phyloP scores from a whole-genome alignment of 1,140 invertebrate species.

The Pararge aegeria region DNA sequence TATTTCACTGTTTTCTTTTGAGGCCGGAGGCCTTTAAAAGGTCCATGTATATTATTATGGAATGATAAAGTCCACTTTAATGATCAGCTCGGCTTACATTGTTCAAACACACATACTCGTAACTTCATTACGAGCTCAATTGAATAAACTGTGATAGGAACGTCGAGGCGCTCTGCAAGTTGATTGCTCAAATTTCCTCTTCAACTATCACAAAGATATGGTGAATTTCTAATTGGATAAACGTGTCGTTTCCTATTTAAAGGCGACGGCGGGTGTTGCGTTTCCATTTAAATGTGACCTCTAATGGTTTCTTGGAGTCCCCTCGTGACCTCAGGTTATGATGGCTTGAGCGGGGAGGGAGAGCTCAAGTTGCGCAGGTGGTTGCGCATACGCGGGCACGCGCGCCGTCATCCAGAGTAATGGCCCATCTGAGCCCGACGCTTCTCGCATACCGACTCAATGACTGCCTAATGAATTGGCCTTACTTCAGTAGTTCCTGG shows the following conservation, averaged over 20 bases:
- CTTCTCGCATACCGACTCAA: conserved; percentile 45
- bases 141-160: conserved; percentile 79
- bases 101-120: conserved; percentile 63
- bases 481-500: conserved; percentile 31
- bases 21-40: too few relatives aligned
- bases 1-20: too few relatives aligned
- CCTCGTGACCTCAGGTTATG: conserved; percentile 24
- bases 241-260: conserved; percentile 80
- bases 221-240: conserved; percentile 80
- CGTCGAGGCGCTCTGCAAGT: conserved; percentile 72
- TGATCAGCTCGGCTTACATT: conserved; percentile 47
- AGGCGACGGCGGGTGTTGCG: conserved; percentile 64
- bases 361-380: conserved; percentile 36
- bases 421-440: conserved; percentile 53
- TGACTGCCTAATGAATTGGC: conserved; percentile 61
- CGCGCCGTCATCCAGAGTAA: conserved; percentile 72
- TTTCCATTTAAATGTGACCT: conserved; percentile 59
- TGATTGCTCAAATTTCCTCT: conserved; percentile 79
- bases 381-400: conserved; percentile 49
- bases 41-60: neutral
- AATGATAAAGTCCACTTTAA: neutral
- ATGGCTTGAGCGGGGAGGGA: conserved; percentile 29
- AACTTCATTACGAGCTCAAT: conserved; percentile 77
- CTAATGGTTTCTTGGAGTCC: conserved; percentile 33
- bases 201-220: conserved; percentile 79